A percentile compares a stretch with the other conserved stretches of the same genome.
phyloP scores from a whole-genome alignment of 1,140 invertebrate genomes.

The Parapsyche elsis region DNA sequence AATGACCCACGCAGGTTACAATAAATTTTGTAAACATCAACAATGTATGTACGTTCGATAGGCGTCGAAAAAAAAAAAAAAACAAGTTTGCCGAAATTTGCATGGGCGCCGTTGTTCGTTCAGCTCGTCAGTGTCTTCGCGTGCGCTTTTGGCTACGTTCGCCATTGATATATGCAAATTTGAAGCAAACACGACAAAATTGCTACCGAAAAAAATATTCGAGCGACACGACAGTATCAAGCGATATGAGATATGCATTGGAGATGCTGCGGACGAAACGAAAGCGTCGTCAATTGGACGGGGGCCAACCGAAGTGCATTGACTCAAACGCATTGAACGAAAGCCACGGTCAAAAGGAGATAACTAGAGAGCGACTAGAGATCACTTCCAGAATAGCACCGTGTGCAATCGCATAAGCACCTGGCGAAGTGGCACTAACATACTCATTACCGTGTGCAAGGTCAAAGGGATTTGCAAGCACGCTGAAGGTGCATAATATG shows the following conservation, averaged over 20 bases:
- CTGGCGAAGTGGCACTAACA: not conserved
- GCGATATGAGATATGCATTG: not conserved
- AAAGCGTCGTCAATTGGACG: not conserved
- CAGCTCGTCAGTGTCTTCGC: not conserved
- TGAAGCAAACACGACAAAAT: not conserved
- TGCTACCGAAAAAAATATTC: not conserved
- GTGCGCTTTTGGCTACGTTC: not conserved
- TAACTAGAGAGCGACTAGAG: not conserved
- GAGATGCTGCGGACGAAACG: slow-evolving; percentile 5
- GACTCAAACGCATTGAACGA: not conserved
- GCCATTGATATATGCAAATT: not conserved
- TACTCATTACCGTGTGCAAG: not conserved
- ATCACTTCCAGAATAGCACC: too few species aligned
- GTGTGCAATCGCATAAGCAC: not conserved
- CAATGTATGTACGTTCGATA: too few species aligned
- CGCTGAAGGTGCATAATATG: not conserved
- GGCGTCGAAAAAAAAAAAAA: not conserved
- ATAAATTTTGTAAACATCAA: too few species aligned
- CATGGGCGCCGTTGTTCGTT: not conserved
- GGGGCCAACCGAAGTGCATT: slow-evolving; percentile 8
- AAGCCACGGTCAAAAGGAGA: slow-evolving; percentile 2
- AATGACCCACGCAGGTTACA: too few species aligned
- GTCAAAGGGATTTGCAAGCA: not conserved
- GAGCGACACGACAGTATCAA: not conserved
- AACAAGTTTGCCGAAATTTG: slow-evolving; percentile 8